Base-by-base conservation (phyloP, 2,888 invertebrate genomes). In the Melieria crassipennis region DNA sequence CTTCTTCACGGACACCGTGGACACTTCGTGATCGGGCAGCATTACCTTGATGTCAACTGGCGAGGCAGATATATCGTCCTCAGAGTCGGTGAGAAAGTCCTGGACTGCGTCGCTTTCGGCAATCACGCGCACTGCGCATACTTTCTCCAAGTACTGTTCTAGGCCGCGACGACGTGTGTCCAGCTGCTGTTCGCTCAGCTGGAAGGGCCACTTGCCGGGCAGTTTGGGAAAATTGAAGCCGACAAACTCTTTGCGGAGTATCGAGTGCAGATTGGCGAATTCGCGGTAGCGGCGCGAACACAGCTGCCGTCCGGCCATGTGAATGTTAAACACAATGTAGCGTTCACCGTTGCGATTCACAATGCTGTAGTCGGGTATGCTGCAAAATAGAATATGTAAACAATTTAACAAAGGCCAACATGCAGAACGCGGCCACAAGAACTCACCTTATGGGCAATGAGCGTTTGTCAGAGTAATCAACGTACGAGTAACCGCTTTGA, bases 131-230 rank as follows among this genome's bases (percentile, higher is more conserved):
- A 99, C 96, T 7, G 99, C 97, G 88, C 99, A 99, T 0, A 99
- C 91, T 89, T 98, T 96, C 87, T 99, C 99, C 84, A 99, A 89
- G 89, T 99, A 99, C 87, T 96, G 96, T 87, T 99, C 99, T 61
- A 99, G 89, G n/a, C 98, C 98, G 77, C 99, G 90, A 75, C 99
- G 90, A 73, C 99, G 89, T 0, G 95, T 92, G 87, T 99, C 99
- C 74, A 99, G 88, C 85, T 99, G 99, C 84, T 99, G 99, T 83
- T 99, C 99, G 85, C 96, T 97, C 80, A 99, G 89, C 85, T 93
- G 93, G 86, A 99, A 99, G 69, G 98, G 97, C 97, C 99, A 99
- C 88, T 99, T 99, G 72, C 98, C 97, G 0, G 99, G 99, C 79
- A 99, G 87, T 88, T 98, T 98, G 0, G 99, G 99, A 86, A 98